Evolutionary conservation across 2,797 vertebrate genomes (phyloP), one percentile per base, ranked within the genome.

Genomic region (Gouania willdenowi): DNA sequence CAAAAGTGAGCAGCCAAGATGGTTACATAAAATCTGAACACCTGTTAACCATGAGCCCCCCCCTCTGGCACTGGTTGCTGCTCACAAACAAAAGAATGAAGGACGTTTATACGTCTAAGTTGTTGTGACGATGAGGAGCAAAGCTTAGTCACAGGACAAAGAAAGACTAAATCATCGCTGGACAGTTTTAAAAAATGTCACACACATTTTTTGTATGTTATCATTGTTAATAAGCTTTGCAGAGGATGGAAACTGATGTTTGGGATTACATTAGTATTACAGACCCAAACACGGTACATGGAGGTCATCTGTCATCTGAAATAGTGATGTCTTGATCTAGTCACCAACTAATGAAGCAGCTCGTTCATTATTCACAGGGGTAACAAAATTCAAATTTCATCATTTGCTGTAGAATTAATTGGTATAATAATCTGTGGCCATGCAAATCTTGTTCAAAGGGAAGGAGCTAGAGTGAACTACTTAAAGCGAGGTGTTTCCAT

Each of bases 31-130:
- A 37, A 67, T 42, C 10, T 21, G 57, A 71, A 45, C 52, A 63
- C 65, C 56, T 66, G 60, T 59, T 64, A 33, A 57, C 67, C 50
- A 67, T 62, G 56, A 63, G n/a, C 55, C 26, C 82, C 70, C 73
- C 57, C 60, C 71, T 20, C 56, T 82, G 78, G 81, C 71, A 36
- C 25, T 0, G 28, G 24, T 28, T 27, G 16, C 9, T 1, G 12
- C 31, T 23, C 19, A 20, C 36, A 46, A 14, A 61, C 66, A 48
- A 31, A 70, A 42, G 64, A 62, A 46, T 17, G 3, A 55, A 2
- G 10, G 26, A 16, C 49, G 31, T 55, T 56, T 50, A 67, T 65
- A 68, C 28, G n/a, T n/a, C n/a, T n/a, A 59, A 52, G 40, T 22
- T 4, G 36, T 20, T 17, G 44, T 22, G 43, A 41, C 20, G 34